Conservation (phyloP, 2,113 vertebrate species). For the Eretmochelys imbricata region DNA sequence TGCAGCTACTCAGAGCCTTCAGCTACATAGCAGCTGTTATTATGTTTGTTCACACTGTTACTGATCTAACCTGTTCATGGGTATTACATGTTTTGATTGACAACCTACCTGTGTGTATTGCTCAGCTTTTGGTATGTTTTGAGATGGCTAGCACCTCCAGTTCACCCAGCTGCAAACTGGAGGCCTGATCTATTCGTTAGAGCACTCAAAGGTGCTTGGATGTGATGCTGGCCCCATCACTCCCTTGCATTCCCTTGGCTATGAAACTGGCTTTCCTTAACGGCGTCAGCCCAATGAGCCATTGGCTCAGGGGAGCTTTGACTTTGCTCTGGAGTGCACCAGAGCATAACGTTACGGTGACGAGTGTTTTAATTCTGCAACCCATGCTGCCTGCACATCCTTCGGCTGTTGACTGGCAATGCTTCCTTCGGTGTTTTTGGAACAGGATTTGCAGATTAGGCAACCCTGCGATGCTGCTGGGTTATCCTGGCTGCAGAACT, state of each 20-base stretch:
- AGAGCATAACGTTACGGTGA: too few species aligned
- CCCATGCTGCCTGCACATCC: background rate
- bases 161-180: too few species aligned
- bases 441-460: too few species aligned
- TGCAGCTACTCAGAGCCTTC: background rate
- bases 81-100: background rate
- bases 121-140: background rate
- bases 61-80: background rate
- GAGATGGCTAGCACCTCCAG: background rate
- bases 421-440: background rate
- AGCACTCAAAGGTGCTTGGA: background rate
- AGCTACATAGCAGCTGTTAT: background rate
- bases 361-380: too few species aligned
- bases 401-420: background rate
- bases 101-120: background rate
- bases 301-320: too few species aligned
- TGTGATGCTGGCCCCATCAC: background rate
- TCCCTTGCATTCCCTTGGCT: background rate
- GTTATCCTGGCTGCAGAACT: background rate
- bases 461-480: background rate
- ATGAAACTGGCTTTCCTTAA: background rate
- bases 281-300: background rate
- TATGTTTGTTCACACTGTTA: background rate
- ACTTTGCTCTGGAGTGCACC: too few species aligned
- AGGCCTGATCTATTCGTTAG: background rate